phyloP scores from a whole-genome alignment of 2,888 invertebrate species.

The Tinea trinotella region DNA sequence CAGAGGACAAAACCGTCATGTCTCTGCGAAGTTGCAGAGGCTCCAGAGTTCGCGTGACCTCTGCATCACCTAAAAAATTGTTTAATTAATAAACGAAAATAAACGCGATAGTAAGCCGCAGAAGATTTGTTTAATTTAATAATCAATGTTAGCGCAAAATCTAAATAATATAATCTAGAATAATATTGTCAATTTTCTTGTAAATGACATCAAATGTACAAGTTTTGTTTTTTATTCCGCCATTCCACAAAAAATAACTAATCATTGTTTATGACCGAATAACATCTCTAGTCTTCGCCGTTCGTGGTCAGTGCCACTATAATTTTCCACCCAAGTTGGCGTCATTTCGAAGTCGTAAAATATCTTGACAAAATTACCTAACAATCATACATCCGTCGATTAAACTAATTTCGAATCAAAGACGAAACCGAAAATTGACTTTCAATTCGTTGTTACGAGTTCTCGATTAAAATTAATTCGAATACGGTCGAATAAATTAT shows the following conservation, averaged over 20 bases:
- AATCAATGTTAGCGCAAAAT: too few relatives aligned
- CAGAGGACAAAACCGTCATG: too few relatives aligned
- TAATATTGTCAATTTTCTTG: too few relatives aligned
- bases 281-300: background rate
- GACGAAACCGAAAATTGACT: constrained; percentile 32
- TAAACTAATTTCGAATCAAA: constrained; percentile 37
- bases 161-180: too few relatives aligned
- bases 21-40: too few relatives aligned
- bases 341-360: constrained; percentile 5
- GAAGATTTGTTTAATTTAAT: too few relatives aligned
- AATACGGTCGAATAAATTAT: constrained; percentile 13
- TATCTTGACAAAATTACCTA: constrained; percentile 18
- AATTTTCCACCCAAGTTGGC: background rate
- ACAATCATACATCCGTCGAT: constrained; percentile 50
- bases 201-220: too few relatives aligned
- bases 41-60: too few relatives aligned
- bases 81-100: too few relatives aligned
- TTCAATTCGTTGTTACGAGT: constrained; percentile 6
- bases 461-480: constrained; percentile 14
- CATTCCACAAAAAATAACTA: background rate
- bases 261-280: background rate
- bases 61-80: too few relatives aligned
- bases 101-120: too few relatives aligned
- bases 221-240: background rate
- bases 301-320: background rate